phyloP scores from a whole-genome alignment of 2,113 vertebrate genomes.

The Eira barbara region DNA sequence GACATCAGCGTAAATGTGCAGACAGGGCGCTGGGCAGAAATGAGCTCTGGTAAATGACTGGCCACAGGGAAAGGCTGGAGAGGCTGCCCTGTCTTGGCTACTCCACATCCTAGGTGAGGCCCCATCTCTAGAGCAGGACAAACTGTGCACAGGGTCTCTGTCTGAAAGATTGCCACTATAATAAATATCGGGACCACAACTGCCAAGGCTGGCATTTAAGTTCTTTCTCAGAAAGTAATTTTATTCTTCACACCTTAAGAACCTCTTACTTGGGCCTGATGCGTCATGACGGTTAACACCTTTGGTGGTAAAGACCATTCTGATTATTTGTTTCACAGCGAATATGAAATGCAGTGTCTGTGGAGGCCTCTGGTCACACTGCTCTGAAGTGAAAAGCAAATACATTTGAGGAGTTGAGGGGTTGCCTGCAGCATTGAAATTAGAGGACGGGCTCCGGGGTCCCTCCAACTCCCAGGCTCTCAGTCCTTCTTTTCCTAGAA shows the following conservation, averaged over 20 bases:
- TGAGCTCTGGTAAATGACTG: background rate
- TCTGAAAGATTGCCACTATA: background rate
- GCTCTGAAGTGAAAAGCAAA: background rate
- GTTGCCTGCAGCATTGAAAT: background rate
- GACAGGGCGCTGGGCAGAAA: background rate
- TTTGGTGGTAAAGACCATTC: background rate
- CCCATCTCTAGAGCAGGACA: background rate
- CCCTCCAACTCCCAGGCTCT: background rate
- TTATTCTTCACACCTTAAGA: background rate
- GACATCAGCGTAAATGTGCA: fast-evolving
- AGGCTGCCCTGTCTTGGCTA: background rate
- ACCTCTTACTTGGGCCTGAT: background rate
- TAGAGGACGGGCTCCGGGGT: fast-evolving
- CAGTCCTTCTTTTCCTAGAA: background rate
- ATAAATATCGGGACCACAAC: background rate
- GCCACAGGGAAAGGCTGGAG: background rate
- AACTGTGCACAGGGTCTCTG: background rate
- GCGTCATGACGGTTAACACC: background rate
- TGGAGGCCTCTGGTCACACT: background rate
- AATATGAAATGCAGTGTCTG: background rate
- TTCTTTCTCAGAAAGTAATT: background rate
- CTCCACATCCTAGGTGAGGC: too few species aligned
- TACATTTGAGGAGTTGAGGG: background rate
- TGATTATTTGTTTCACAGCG: background rate
- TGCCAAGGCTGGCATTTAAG: background rate